A percentile compares a stretch with the other conserved stretches of the same genome.
Evolutionary conservation across 2,113 vertebrate genomes (phyloP).

Genomic region (Aldabrachelys gigantea): DNA sequence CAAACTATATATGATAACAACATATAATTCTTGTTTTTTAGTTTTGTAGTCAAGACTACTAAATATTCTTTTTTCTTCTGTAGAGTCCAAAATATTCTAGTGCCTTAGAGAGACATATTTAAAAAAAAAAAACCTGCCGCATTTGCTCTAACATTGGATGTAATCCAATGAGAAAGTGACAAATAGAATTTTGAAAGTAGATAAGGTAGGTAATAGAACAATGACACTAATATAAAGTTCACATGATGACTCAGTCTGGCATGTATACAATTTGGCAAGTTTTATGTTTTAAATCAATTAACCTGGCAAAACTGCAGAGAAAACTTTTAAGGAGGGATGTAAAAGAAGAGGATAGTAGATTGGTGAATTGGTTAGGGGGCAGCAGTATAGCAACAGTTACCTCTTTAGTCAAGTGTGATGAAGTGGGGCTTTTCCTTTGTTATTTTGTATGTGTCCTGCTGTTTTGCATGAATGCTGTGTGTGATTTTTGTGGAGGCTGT

Average conservation of each 20-base stretch:
- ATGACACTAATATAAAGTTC: neutral
- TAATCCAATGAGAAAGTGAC: neutral
- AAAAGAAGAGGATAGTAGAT: too few relatives aligned
- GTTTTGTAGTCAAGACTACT: neutral
- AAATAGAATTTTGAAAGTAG: neutral
- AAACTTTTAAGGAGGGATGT: too few relatives aligned
- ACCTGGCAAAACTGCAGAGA: neutral
- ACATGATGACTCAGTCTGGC: neutral
- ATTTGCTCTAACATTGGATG: too few relatives aligned
- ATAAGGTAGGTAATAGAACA: neutral
- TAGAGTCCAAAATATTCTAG: neutral
- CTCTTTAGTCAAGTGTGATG: too few relatives aligned
- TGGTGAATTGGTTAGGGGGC: too few relatives aligned
- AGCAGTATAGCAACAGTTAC: too few relatives aligned
- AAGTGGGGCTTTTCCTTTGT: too few relatives aligned
- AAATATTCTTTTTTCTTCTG: neutral
- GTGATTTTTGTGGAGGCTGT: too few relatives aligned
- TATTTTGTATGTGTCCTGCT: too few relatives aligned
- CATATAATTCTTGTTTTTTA: rapidly evolving
- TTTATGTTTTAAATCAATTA: neutral
- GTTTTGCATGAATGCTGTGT: too few relatives aligned
- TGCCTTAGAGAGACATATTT: too few relatives aligned
- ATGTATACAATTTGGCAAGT: neutral
- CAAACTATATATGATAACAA: neutral
- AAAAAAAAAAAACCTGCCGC: too few relatives aligned